Percentiles rank a stretch among this genome's conserved stretches.
Conservation (phyloP, 2,113 vertebrate species). For the Plecotus auritus region DNA sequence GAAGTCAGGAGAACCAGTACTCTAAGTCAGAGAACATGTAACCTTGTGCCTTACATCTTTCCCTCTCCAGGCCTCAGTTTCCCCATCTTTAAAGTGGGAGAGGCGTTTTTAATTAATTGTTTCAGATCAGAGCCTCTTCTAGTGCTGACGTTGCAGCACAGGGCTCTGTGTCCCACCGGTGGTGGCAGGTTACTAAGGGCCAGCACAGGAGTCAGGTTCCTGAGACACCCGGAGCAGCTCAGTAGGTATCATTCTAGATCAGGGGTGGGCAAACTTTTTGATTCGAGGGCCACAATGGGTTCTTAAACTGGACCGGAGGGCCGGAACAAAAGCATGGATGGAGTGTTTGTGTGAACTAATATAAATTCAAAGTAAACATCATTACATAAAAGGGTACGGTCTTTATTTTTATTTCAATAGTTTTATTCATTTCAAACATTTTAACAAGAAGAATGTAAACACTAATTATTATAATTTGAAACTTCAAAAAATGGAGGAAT, state of each 20-base stretch:
- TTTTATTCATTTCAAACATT: too few relatives aligned
- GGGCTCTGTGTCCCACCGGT: background rate
- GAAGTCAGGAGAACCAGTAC: background rate
- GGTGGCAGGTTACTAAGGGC: background rate
- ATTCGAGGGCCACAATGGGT: too few relatives aligned
- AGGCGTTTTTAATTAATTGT: background rate
- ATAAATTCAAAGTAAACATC: too few relatives aligned
- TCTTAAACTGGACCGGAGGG: too few relatives aligned
- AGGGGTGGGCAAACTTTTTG: too few relatives aligned
- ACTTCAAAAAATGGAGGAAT: too few relatives aligned
- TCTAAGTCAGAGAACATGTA: background rate
- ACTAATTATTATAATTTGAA: too few relatives aligned
- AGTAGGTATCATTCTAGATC: background rate
- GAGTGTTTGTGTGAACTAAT: too few relatives aligned
- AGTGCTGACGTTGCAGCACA: background rate
- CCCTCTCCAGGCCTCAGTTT: background rate
- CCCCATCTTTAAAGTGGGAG: background rate
- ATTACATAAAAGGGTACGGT: too few relatives aligned
- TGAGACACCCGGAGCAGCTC: background rate
- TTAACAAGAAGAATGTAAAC: too few relatives aligned
- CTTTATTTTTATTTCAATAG: too few relatives aligned
- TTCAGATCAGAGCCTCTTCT: background rate
- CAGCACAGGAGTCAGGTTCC: background rate
- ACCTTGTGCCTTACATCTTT: background rate
- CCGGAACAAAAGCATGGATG: too few relatives aligned